These are phyloP conservation scores for Pholis gunnellus DNA, from an alignment of 2,113 vertebrate genomes.

Conservation along the genomic window DNA sequence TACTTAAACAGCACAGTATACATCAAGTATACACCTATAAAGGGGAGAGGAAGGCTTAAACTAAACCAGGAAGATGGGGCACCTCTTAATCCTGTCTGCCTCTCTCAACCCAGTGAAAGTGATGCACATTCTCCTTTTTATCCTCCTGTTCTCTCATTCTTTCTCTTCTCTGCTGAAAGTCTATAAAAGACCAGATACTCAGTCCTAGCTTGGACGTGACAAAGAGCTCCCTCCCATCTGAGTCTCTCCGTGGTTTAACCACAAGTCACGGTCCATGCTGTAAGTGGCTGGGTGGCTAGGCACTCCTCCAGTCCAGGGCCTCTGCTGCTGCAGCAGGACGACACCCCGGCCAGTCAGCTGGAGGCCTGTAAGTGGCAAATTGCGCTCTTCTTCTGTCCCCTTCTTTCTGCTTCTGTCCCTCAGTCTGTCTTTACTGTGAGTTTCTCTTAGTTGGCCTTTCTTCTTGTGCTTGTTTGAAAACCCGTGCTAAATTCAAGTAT, in stretches of 20 bases:
- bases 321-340: constrained; percentile 53
- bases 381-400: constrained; percentile 41
- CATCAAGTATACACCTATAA: constrained; percentile 46
- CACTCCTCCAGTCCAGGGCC: constrained; percentile 79
- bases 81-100: constrained; percentile 13
- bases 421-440: constrained; percentile 69
- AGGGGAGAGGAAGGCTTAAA: constrained; percentile 46
- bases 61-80: constrained; percentile 38
- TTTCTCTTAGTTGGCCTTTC: constrained; percentile 11
- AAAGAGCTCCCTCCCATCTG: constrained; percentile 20
- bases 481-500: constrained; percentile 36
- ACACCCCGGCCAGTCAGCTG: constrained; percentile 44
- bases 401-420: constrained; percentile 35
- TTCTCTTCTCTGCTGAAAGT: constrained; percentile 45
- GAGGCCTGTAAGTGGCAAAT: constrained; percentile 95
- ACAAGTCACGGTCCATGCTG: constrained; percentile 87
- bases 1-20: constrained; percentile 43
- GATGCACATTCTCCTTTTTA: constrained; percentile 37
- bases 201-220: constrained; percentile 88
- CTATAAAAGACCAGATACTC: constrained; percentile 77
- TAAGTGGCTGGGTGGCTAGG: constrained; percentile 92
- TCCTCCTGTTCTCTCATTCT: constrained; percentile 28
- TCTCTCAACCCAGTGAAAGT: constrained; percentile 67
- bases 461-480: constrained; percentile 45
- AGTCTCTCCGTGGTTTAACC: constrained; percentile 24